phyloP scores from a whole-genome alignment of 2,797 vertebrate genomes.

The Sternotherus odoratus region DNA sequence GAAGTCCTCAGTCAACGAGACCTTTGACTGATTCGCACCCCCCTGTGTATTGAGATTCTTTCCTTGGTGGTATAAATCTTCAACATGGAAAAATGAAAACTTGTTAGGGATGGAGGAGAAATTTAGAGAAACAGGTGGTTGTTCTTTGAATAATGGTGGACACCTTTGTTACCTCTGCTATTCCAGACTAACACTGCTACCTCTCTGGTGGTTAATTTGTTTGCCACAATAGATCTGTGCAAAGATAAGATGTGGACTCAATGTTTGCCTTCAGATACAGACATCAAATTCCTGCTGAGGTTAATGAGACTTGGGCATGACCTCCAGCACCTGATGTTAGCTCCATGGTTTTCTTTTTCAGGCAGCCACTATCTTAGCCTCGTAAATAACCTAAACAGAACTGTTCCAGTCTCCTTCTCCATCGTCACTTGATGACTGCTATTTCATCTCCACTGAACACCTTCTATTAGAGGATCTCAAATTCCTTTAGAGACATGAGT shows the following conservation, averaged over 20 bases:
- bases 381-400: background rate
- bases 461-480: background rate
- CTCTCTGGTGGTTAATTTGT: background rate
- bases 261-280: background rate
- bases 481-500: background rate
- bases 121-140: background rate
- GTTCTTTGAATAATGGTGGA: background rate
- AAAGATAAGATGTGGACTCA: background rate
- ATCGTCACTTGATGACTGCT: background rate
- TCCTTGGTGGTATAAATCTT: background rate
- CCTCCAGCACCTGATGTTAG: background rate
- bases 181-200: no score
- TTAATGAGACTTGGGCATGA: no score
- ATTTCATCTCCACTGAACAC: background rate
- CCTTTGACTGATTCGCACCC: background rate
- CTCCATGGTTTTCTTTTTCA: background rate
- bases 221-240: background rate
- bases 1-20: background rate
- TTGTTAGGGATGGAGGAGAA: background rate
- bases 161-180: no score
- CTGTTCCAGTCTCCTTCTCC: background rate
- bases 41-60: fast-evolving
- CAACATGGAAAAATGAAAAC: fast-evolving
- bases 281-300: background rate
- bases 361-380: background rate